Evolutionary conservation across 2,888 invertebrate genomes (phyloP).

Genomic region (Chromoteleia sp.): DNA sequence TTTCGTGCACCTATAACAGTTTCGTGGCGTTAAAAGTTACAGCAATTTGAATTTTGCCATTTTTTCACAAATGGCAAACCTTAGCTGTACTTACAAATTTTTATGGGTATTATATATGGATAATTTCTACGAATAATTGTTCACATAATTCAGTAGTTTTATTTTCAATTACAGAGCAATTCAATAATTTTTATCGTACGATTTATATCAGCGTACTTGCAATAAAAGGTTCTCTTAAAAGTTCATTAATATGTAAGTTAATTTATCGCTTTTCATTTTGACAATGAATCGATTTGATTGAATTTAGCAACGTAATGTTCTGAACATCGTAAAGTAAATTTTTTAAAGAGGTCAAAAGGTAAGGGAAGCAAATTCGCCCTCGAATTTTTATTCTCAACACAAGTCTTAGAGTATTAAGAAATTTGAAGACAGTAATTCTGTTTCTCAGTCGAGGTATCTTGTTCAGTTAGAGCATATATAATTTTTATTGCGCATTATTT

Average conservation of each 20-base stretch:
- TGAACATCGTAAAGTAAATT: neutral
- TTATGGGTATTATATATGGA: no score
- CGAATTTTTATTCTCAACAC: constrained; percentile 2
- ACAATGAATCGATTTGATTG: constrained; percentile 4
- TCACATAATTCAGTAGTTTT: no score
- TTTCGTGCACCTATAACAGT: no score
- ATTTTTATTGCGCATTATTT: neutral
- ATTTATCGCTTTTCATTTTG: neutral
- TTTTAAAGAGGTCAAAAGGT: constrained; percentile 20
- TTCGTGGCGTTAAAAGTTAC: no score
- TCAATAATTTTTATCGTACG: neutral
- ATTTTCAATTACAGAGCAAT: no score
- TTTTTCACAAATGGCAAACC: no score
- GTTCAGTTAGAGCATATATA: constrained; percentile 3
- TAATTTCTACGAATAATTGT: no score
- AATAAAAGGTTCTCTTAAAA: neutral
- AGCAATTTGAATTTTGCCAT: no score
- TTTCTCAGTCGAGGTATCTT: neutral
- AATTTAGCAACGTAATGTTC: constrained; percentile 3
- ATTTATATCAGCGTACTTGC: neutral
- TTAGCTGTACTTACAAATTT: no score
- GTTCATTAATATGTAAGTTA: neutral
- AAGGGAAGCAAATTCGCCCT: neutral
- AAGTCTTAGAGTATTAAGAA: neutral
- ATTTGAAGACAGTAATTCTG: neutral